A percentile compares a stretch with the other conserved stretches of the same genome.
Evolutionary conservation across 2,797 vertebrate genomes (phyloP).

Genomic region (Sphenopsis melanotis): DNA sequence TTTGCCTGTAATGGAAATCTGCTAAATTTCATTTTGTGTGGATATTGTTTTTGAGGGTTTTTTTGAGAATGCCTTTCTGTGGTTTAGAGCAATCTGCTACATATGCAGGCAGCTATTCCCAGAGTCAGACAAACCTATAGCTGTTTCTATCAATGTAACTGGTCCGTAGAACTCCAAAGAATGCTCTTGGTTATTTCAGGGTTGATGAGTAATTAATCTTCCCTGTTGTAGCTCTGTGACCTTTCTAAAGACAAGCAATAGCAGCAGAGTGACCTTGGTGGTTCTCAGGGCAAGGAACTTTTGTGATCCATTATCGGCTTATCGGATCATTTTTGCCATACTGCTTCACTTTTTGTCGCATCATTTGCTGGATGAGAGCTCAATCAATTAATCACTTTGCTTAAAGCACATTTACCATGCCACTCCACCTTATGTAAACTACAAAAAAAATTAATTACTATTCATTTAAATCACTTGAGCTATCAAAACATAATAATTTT

Average conservation of each 20-base stretch:
- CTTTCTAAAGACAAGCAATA: not conserved
- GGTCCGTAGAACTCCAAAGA: not conserved
- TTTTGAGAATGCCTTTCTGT: not conserved
- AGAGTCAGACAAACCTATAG: not conserved
- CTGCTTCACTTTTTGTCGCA: not conserved
- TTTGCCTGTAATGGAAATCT: not conserved
- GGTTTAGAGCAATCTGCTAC: not conserved
- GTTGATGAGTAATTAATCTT: not conserved
- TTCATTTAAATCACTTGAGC: not conserved
- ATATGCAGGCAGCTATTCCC: not conserved
- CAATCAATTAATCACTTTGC: not conserved
- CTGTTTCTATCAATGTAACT: not conserved
- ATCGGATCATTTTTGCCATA: not conserved
- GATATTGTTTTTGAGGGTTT: not conserved
- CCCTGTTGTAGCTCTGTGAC: not conserved
- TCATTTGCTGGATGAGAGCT: not conserved
- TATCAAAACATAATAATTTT: not conserved
- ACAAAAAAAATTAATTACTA: not conserved
- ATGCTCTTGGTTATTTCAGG: slow-evolving; percentile 3
- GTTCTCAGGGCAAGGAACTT: slow-evolving; percentile 14
- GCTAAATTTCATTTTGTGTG: not conserved
- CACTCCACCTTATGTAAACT: not conserved
- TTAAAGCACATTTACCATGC: not conserved
- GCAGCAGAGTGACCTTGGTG: not conserved
- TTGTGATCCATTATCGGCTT: not conserved